Percentiles rank a stretch among this genome's conserved stretches.
Evolutionary conservation across 2,888 invertebrate species (phyloP).

Genomic region (Nomada flava): DNA sequence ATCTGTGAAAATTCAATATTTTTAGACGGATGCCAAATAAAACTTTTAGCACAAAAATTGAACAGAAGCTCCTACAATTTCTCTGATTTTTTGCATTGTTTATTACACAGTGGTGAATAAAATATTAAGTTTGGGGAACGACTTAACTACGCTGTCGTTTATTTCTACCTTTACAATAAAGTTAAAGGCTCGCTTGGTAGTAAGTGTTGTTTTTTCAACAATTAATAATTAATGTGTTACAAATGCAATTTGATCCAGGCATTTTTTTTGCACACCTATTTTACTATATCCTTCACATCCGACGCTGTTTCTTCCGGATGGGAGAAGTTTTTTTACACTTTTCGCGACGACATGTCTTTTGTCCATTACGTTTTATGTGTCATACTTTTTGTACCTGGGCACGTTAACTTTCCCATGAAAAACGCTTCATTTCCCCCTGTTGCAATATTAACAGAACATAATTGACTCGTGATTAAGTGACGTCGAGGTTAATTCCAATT

Average conservation of each 20-base stretch:
- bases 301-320: background rate
- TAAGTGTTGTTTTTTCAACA: too few species aligned
- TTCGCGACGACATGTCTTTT: background rate
- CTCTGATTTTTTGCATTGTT: background rate
- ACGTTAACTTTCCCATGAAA: slow-evolving; percentile 39
- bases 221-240: too few species aligned
- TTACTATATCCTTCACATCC: too few species aligned
- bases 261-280: too few species aligned
- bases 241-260: too few species aligned
- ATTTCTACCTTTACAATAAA: too few species aligned
- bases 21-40: too few species aligned
- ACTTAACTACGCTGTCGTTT: too few species aligned
- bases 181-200: too few species aligned
- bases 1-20: too few species aligned
- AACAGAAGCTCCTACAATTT: background rate
- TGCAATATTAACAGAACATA: slow-evolving; percentile 34
- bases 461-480: slow-evolving; percentile 42
- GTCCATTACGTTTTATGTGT: background rate
- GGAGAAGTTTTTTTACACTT: background rate
- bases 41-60: too few species aligned
- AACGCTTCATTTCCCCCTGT: slow-evolving; percentile 31
- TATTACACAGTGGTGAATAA: background rate
- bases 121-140: background rate
- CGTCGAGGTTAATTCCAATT: slow-evolving; percentile 46
- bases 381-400: slow-evolving; percentile 5